Percentiles rank a stretch among this genome's conserved stretches.
These are phyloP conservation scores for Microcaecilia unicolor DNA, from an alignment of 2,797 vertebrate species.

Conservation along the genomic window DNA sequence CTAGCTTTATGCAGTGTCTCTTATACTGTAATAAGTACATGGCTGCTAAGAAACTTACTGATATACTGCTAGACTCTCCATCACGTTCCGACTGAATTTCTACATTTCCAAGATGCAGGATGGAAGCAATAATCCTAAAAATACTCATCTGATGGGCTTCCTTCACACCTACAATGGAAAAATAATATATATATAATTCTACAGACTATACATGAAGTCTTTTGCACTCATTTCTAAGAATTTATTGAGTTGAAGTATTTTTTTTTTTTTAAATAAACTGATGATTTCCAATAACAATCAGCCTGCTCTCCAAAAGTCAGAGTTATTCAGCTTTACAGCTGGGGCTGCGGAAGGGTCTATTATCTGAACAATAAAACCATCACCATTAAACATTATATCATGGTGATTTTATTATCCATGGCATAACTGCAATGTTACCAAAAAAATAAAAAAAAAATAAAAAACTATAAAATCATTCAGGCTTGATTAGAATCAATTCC, in stretches of 20 bases:
- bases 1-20: fast-evolving
- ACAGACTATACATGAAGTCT: not conserved
- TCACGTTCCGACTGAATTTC: conserved; percentile 64
- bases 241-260: not conserved
- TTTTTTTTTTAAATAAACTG: not conserved
- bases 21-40: no score
- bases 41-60: conserved; percentile 46
- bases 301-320: not conserved
- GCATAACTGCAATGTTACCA: not conserved
- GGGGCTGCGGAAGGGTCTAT: not conserved
- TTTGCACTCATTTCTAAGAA: not conserved
- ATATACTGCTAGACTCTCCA: conserved; percentile 69
- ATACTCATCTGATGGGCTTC: conserved; percentile 76
- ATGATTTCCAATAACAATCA: not conserved
- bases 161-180: conserved; percentile 66
- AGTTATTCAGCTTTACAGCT: not conserved
- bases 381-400: not conserved
- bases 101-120: conserved; percentile 87
- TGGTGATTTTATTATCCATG: not conserved
- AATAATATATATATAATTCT: not conserved
- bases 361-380: not conserved
- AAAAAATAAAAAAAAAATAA: no score
- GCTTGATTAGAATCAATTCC: not conserved
- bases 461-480: not conserved
- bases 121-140: conserved; percentile 81